Evolutionary conservation across 2,888 invertebrate species (phyloP), one percentile per base, ranked within the genome.

Genomic region (Spisula subtruncata): DNA sequence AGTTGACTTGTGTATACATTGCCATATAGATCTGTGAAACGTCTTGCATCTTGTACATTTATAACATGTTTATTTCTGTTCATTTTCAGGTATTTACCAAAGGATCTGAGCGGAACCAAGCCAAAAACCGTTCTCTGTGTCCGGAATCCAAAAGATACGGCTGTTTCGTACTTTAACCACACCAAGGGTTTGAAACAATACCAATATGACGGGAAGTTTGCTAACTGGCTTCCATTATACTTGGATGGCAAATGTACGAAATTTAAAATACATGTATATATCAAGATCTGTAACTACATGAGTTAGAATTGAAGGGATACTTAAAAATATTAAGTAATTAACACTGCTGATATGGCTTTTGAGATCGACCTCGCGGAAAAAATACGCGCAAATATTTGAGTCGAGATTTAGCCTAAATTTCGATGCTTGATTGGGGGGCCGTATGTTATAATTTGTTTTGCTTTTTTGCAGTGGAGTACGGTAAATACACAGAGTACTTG

Each of bases 91-190:
- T 75, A 29, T 46, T 16, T 85, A 41, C 85, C 85, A 18, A 66
- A 85, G 41, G 75, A 85, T 32, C 54, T 75, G 18, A 51, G 25
- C 46, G 25, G 5, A 20, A 20, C 25, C 29, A 85, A 85, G 20
- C 35, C 46, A n/a, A 85, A 85, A 71, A 85, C 75, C 25, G 54
- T 85, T 25, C 25, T 85, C 12, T 85, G 85, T 75, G n/a, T 85
- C 18, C 85, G 85, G 25, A 85, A 85, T 75, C 85, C 85, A 25
- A 85, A 85, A 79, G 85, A 85, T 54, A 85, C 85, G 41, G 85
- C 75, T 16, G 85, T 85, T 1, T 85, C 85, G 20, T 85, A 71
- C 41, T 85, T 60, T 46, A 85, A 85, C 48, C 85, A 85, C 71
- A 46, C 5, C 25, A 71, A 54, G 48, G 71, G 85, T 0, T 29